phyloP scores from a whole-genome alignment of 2,888 invertebrate genomes.

The Drosophila picticornis region DNA sequence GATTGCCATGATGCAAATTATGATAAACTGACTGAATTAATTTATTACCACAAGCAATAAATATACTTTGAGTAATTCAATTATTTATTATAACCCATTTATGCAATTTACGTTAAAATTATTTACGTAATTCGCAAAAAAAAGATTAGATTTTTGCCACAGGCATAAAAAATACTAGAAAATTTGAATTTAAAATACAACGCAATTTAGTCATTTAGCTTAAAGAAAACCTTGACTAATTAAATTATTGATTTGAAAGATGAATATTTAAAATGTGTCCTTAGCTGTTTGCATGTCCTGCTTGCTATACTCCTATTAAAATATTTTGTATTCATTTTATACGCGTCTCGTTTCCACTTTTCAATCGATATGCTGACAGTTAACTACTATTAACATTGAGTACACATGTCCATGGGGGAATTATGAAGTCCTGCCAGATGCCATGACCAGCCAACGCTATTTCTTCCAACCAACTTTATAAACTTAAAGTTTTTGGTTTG shows the following conservation, averaged over 20 bases:
- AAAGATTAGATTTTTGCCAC: not conserved
- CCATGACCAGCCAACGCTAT: not conserved
- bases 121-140: no score
- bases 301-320: not conserved
- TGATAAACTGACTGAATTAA: not conserved
- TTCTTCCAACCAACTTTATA: not conserved
- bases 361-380: slow-evolving; percentile 2
- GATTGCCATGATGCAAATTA: slow-evolving; percentile 6
- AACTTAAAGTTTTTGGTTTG: slow-evolving; percentile 2
- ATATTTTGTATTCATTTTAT: not conserved
- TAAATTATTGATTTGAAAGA: not conserved
- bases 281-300: not conserved
- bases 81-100: not conserved
- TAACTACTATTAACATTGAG: not conserved
- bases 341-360: not conserved
- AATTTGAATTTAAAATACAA: no score
- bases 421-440: not conserved
- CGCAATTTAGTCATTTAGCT: no score
- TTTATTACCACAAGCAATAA: not conserved
- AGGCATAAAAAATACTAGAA: no score
- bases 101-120: no score
- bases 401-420: not conserved
- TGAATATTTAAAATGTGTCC: not conserved
- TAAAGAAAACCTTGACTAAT: not conserved
- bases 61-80: not conserved